phyloP scores from a whole-genome alignment of 2,113 vertebrate genomes.

The Pedetes capensis region DNA sequence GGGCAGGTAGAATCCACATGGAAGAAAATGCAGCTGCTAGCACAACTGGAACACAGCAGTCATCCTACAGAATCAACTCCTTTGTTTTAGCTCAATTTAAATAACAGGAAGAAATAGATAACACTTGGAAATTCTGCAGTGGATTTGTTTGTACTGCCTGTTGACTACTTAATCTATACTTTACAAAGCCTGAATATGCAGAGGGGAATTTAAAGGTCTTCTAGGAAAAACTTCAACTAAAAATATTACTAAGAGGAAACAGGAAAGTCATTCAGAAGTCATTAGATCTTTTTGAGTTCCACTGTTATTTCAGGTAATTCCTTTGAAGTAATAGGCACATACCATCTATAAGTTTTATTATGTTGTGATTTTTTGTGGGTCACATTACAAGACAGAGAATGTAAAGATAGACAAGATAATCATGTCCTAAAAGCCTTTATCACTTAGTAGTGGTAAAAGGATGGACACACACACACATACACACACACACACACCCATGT shows the following conservation, averaged over 20 bases:
- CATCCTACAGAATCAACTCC: not conserved
- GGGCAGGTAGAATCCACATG: not conserved
- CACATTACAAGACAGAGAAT: not conserved
- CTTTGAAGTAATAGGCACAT: not conserved
- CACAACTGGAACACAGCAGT: not conserved
- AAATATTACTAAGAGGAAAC: not conserved
- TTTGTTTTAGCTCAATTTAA: not conserved
- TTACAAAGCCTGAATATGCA: not conserved
- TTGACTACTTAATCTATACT: not conserved
- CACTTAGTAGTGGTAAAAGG: not conserved
- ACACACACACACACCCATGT: no score
- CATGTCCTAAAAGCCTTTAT: not conserved
- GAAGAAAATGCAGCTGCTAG: not conserved
- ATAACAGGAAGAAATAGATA: not conserved
- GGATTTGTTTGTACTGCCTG: not conserved
- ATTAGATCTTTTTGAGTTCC: not conserved
- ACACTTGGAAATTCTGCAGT: not conserved
- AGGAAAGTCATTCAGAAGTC: not conserved
- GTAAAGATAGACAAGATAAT: not conserved
- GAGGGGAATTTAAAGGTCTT: not conserved
- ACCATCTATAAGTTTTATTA: not conserved
- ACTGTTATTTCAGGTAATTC: not conserved
- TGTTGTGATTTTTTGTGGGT: not conserved
- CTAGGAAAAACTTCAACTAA: not conserved
- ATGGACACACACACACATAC: accelerated